Conservation (phyloP, 2,888 invertebrate species). For the Heliothis peltigera region DNA sequence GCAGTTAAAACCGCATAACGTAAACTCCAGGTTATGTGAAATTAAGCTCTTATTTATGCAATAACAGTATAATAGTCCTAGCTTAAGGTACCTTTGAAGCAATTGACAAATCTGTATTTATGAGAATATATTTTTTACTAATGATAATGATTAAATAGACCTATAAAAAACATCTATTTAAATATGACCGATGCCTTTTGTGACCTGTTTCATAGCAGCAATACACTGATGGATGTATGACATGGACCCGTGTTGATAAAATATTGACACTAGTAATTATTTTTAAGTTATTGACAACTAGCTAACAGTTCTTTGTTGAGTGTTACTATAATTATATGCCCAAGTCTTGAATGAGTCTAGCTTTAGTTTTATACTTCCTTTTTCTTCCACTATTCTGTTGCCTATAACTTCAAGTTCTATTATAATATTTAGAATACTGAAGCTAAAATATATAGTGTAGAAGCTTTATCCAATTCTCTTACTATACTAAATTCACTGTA, state of each 20-base stretch:
- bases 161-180: background rate
- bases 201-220: background rate
- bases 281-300: background rate
- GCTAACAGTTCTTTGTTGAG: background rate
- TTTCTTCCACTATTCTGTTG: slow-evolving; percentile 7
- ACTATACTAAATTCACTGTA: background rate
- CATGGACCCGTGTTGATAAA: background rate
- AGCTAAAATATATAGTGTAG: background rate
- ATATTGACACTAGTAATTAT: background rate
- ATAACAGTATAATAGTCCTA: slow-evolving; percentile 14
- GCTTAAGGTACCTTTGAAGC: slow-evolving; percentile 12
- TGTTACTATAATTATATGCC: slow-evolving; percentile 1
- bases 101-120: slow-evolving; percentile 5
- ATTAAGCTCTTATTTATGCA: background rate
- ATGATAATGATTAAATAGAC: too few relatives aligned
- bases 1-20: background rate
- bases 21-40: slow-evolving; percentile 4
- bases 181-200: background rate
- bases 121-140: background rate
- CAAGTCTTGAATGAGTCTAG: slow-evolving; percentile 29
- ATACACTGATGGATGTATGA: too few relatives aligned
- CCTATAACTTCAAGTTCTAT: slow-evolving; percentile 12
- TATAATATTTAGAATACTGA: background rate
- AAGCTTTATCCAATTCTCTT: background rate
- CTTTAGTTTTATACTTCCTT: background rate